Evolutionary conservation across 1,140 invertebrate species (phyloP).

Genomic region (Zaprionus ornatus): DNA sequence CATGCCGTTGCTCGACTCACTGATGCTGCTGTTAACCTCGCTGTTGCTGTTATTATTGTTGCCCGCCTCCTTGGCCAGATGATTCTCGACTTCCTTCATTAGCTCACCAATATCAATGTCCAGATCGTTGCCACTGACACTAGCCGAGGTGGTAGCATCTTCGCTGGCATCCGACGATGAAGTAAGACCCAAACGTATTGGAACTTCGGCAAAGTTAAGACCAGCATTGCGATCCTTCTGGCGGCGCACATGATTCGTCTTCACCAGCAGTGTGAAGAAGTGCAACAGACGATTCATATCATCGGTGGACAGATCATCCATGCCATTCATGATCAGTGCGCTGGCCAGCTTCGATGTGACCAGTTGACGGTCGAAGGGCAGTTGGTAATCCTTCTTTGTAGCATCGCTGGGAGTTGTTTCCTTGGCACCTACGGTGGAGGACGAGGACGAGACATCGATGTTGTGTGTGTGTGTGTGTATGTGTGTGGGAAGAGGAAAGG

Average conservation of each 20-base stretch:
- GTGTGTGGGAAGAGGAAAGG: neutral
- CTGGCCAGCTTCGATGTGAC: conserved; percentile 91
- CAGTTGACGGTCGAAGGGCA: conserved; percentile 72
- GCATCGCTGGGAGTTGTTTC: neutral
- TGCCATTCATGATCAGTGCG: conserved; percentile 90
- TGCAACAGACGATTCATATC: conserved; percentile 91
- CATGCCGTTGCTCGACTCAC: conserved; percentile 83
- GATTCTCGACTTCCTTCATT: conserved; percentile 66
- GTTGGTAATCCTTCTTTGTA: conserved; percentile 27
- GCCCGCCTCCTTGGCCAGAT: conserved; percentile 44
- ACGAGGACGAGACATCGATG: neutral
- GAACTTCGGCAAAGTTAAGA: conserved; percentile 43
- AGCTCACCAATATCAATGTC: conserved; percentile 59
- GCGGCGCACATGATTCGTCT: conserved; percentile 42
- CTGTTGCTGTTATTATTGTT: neutral
- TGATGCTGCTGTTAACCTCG: neutral
- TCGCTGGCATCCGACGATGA: neutral
- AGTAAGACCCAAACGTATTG: conserved; percentile 27
- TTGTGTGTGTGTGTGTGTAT: neutral
- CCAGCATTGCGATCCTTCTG: conserved; percentile 19
- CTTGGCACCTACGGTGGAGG: conserved; percentile 13
- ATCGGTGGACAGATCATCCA: conserved; percentile 90
- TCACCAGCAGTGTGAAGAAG: conserved; percentile 88
- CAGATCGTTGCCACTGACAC: conserved; percentile 7
- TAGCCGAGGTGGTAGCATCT: neutral